Conservation (phyloP, 2,888 invertebrate genomes). For the Pyralis farinalis region DNA sequence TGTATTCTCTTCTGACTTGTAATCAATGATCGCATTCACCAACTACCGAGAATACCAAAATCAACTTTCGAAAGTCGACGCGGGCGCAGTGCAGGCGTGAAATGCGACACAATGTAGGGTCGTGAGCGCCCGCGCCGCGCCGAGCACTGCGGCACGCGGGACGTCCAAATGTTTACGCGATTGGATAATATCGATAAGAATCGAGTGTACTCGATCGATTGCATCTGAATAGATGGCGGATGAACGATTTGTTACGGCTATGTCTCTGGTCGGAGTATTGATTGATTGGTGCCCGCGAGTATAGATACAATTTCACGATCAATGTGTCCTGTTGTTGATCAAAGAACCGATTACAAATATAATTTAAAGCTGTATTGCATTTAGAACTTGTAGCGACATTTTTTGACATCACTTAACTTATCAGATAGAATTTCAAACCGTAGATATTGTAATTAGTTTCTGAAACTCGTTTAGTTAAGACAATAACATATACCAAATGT, state of each 20-base stretch:
- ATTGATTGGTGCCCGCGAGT: background rate
- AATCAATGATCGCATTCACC: slow-evolving; percentile 35
- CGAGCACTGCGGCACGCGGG: slow-evolving; percentile 26
- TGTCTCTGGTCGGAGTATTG: slow-evolving; percentile 9
- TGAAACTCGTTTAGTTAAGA: too few species aligned
- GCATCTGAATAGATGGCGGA: slow-evolving; percentile 23
- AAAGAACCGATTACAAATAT: background rate
- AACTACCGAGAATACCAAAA: slow-evolving; percentile 19
- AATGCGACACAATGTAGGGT: slow-evolving; percentile 57
- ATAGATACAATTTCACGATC: background rate
- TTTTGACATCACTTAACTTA: background rate
- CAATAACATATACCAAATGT: too few species aligned
- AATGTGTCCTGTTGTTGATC: background rate
- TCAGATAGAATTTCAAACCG: too few species aligned
- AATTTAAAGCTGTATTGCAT: background rate
- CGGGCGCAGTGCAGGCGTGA: slow-evolving; percentile 28
- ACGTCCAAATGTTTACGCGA: slow-evolving; percentile 70
- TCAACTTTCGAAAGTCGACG: slow-evolving; percentile 40
- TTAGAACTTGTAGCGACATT: background rate
- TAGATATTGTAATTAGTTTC: too few species aligned
- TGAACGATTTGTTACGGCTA: slow-evolving; percentile 15
- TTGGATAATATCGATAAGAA: slow-evolving; percentile 49
- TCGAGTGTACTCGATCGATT: slow-evolving; percentile 44
- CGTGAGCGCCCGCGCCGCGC: slow-evolving; percentile 32
- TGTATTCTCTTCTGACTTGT: background rate